phyloP scores from a whole-genome alignment of 2,888 invertebrate genomes.

The Hybos culiciformis region DNA sequence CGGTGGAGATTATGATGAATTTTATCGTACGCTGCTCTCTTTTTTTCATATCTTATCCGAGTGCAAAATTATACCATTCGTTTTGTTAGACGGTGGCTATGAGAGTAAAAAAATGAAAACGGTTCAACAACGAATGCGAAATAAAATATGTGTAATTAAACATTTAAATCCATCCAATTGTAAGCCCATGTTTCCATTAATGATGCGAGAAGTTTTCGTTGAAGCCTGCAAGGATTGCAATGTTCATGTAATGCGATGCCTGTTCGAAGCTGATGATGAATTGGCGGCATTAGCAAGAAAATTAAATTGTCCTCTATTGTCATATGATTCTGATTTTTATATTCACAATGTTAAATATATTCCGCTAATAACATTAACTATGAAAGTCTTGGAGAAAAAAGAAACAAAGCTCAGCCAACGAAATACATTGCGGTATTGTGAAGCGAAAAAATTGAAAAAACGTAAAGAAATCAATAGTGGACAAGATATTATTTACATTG shows the following conservation, averaged over 20 bases:
- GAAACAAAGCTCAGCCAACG: constrained; percentile 12
- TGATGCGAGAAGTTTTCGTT: constrained; percentile 60
- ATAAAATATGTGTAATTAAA: constrained; percentile 45
- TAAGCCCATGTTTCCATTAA: constrained; percentile 55
- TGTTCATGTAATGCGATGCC: constrained; percentile 55
- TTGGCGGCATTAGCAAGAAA: constrained; percentile 68
- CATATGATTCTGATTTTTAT: constrained; percentile 90
- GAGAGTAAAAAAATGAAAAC: constrained; percentile 59
- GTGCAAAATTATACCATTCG: constrained; percentile 57
- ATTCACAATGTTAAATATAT: constrained; percentile 75
- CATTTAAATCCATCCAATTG: constrained; percentile 43
- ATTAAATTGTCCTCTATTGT: constrained; percentile 72
- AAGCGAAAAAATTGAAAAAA: constrained; percentile 27
- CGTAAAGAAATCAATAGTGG: constrained; percentile 9
- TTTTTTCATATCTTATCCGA: constrained; percentile 56
- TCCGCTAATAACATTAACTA: constrained; percentile 53
- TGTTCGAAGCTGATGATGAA: constrained; percentile 83
- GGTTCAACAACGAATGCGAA: constrained; percentile 41
- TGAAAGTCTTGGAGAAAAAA: constrained; percentile 30
- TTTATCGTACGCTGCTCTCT: constrained; percentile 44
- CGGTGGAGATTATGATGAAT: constrained; percentile 76
- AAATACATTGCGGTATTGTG: constrained; percentile 18
- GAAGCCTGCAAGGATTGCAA: constrained; percentile 51
- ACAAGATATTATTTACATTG: constrained; percentile 3
- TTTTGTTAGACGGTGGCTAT: constrained; percentile 70